Base-by-base conservation (phyloP, 2,113 vertebrate genomes). In the Acanthisitta chloris region DNA sequence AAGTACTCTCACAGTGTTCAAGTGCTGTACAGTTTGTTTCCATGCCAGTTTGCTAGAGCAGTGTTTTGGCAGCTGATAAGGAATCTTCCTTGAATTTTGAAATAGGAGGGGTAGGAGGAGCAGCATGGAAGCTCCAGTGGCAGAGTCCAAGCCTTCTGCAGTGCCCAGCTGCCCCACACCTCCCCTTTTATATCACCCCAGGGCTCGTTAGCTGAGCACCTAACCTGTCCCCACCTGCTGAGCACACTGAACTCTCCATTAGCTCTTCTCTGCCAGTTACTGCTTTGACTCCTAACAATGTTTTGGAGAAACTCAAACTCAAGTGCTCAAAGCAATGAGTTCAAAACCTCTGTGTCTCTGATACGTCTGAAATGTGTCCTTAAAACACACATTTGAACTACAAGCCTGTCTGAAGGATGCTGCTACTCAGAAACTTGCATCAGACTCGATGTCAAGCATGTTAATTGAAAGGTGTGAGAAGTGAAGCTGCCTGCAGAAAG, bases 1-100 rank as follows among this genome's bases (percentile, higher is more conserved):
- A 97, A 99, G 99, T 99, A 96, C 88, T 34, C 38, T 31, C 8
- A 43, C 10, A 43, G 2, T 67, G 81, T 64, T 42, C 26, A 48
- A 72, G 9, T 58, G 4, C 42, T 38, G 10, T 51, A 4, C 33
- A 19, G 20, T 48, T 49, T 36, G 40, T 42, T 86, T 69, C 52
- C 7, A 11, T 65, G 40, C 66, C 28, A 48, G 2, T 67, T 74
- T 74, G 28, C 61, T 81, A 38, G 55, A 87, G 21, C 40, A 34
- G 17, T 73, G 17, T 16, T 81, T 66, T 73, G 43, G 34, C 8
- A n/a, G 16, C 31, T 87, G 28, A 54, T 81, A 51, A 78, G 45
- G 25, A 12, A 13, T 66, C 23, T 36, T 33, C 24, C 36, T 72
- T 57, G 34, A 59, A 34, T 65, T 70, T 64, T 69, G 6, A 33